phyloP scores from a whole-genome alignment of 2,888 invertebrate species.

The Tanypteryx hageni region DNA sequence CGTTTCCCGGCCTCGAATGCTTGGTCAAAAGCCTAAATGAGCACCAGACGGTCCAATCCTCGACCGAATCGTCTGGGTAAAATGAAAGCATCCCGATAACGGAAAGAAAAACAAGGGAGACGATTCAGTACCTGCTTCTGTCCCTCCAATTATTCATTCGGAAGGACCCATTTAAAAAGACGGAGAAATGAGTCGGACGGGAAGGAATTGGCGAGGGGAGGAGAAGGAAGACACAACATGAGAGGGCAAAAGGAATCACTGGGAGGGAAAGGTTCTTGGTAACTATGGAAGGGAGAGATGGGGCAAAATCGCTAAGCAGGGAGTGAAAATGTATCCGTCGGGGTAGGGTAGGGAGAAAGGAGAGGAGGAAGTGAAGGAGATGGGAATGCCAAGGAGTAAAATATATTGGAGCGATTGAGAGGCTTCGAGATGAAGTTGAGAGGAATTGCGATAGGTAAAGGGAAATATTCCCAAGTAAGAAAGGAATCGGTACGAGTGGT shows the following conservation, averaged over 20 bases:
- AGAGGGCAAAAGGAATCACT: neutral
- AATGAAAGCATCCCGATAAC: too few species aligned
- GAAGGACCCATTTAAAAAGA: neutral
- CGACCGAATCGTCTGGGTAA: too few species aligned
- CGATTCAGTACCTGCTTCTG: too few species aligned
- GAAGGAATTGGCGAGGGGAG: neutral
- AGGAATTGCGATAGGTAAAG: neutral
- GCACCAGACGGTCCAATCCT: too few species aligned
- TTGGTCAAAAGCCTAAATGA: too few species aligned
- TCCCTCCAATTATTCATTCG: too few species aligned
- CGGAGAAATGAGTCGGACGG: neutral
- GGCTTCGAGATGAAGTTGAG: constrained; percentile 13
- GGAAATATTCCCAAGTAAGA: neutral
- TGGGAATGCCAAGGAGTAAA: neutral
- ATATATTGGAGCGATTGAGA: neutral
- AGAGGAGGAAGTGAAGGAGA: neutral
- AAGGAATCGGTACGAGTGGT: neutral
- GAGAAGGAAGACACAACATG: neutral
- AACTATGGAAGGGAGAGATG: neutral
- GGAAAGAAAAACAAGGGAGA: too few species aligned
- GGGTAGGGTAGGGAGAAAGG: neutral
- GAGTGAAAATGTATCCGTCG: neutral
- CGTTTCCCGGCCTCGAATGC: too few species aligned
- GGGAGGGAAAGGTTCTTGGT: too few species aligned
- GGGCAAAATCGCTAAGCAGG: neutral